Evolutionary conservation across 1,140 invertebrate genomes (phyloP).

Genomic region (Sitobion miscanthi): DNA sequence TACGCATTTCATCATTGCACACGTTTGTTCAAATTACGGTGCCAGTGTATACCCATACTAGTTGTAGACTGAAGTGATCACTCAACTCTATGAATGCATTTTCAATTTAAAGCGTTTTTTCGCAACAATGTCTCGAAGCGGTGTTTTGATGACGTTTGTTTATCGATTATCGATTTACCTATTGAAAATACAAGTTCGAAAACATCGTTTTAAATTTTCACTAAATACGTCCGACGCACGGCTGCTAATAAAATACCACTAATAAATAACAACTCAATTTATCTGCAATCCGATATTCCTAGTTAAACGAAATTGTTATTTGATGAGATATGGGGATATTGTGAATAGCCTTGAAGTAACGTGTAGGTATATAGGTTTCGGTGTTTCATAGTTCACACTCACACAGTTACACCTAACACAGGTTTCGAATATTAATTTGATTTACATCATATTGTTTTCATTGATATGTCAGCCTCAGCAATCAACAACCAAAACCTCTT

Average conservation of each 20-base stretch:
- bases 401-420: not conserved
- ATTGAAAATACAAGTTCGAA: not conserved
- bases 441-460: not conserved
- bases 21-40: too few species aligned
- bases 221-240: not conserved
- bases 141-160: not conserved
- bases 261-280: not conserved
- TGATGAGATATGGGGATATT: not conserved
- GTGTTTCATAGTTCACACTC: not conserved
- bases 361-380: not conserved
- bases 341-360: not conserved
- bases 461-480: not conserved
- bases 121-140: not conserved
- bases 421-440: not conserved
- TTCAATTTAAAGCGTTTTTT: not conserved
- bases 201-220: not conserved
- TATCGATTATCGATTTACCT: not conserved
- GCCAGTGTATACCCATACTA: too few species aligned
- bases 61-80: too few species aligned
- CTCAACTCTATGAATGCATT: not conserved
- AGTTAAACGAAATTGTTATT: not conserved
- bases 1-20: not conserved
- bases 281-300: not conserved
- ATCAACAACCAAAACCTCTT: not conserved
- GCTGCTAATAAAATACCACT: not conserved